Evolutionary conservation across 2,113 vertebrate genomes (phyloP), one percentile per base, ranked within the genome.

Genomic region (Ascaphus truei): DNA sequence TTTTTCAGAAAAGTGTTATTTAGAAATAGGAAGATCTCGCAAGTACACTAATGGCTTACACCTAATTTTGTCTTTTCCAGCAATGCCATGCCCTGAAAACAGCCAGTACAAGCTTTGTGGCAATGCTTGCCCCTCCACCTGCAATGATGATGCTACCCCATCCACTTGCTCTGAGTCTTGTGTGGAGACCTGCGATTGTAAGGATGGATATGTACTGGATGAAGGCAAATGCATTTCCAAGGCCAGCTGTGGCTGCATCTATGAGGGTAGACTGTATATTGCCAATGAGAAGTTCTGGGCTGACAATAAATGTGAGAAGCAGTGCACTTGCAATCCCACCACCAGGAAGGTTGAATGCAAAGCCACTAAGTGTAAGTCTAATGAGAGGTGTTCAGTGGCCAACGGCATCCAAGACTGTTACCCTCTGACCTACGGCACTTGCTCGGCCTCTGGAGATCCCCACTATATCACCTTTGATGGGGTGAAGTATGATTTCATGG

Each of bases 381-480:
- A 57, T 0, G 69, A 90, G 16, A 68, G 72, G 7, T 93, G 91
- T 41, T 30, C 41, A 29, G 71, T 89, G 23, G 63, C 79, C 13
- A 30, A 77, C 0, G 90, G 88, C 10, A 60, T 90, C 62, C 73
- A 30, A 0, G 77, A 63, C 18, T 91, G 89, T 20, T 80, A 83
- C 1, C 83, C 87, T 1, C 8, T 61, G 11, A 68, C 51, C 36
- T 77, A 29, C 0, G 62, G 33, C 3, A 80, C 78, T 1, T 94
- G 91, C 31, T 11, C 74, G 0, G 76, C 85, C 0, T 64, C 72
- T 1, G 84, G 85, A 0, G 73, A 85, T 25, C 80, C 88, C 10
- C 87, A 89, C 56, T 91, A 89, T 0, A 1, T 50, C 15, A 86
- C 71, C 13, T 88, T 92, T 5, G 88, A 92, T 0, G 84, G 85